Percentiles rank a stretch among this genome's conserved stretches.
Conservation (phyloP, 1,140 invertebrate species). For the Drusus annulatus region DNA sequence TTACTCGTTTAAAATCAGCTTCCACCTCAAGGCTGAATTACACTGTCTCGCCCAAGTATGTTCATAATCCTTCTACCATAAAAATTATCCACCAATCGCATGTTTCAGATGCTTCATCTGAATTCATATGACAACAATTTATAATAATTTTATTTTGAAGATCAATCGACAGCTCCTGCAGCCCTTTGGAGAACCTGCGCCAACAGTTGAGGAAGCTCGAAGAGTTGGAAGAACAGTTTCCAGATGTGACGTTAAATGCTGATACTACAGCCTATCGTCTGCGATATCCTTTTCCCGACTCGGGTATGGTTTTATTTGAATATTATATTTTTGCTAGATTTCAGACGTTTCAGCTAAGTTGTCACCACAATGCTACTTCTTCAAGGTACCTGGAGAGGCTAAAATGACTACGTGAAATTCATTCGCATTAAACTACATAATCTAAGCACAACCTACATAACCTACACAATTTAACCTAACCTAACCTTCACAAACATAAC, state of each 20-base stretch:
- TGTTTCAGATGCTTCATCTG: too few relatives aligned
- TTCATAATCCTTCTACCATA: constrained; percentile 30
- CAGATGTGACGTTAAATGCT: constrained; percentile 73
- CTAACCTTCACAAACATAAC: too few relatives aligned
- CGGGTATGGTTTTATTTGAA: constrained; percentile 67
- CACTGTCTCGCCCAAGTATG: constrained; percentile 66
- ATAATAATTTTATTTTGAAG: not conserved
- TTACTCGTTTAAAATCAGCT: constrained; percentile 77
- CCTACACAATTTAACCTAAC: too few relatives aligned
- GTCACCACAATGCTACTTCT: too few relatives aligned
- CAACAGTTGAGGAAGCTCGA: constrained; percentile 85
- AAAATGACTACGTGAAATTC: too few relatives aligned
- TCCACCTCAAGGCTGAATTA: constrained; percentile 75
- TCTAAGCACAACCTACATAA: too few relatives aligned
- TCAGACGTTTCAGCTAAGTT: too few relatives aligned
- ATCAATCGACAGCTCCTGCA: constrained; percentile 72
- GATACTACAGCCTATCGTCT: constrained; percentile 82
- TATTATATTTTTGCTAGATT: too few relatives aligned
- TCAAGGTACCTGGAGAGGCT: too few relatives aligned
- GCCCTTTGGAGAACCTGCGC: constrained; percentile 82
- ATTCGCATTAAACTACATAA: too few relatives aligned
- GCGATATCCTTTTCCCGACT: constrained; percentile 81
- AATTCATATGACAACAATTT: too few relatives aligned
- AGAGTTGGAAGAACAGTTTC: constrained; percentile 85
- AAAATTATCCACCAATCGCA: too few relatives aligned